Evolutionary conservation across 37 sponge, comb jelly and placozoan genomes (phyloP), one percentile per base, ranked within the genome.

Genomic region (Ianthella basta): DNA sequence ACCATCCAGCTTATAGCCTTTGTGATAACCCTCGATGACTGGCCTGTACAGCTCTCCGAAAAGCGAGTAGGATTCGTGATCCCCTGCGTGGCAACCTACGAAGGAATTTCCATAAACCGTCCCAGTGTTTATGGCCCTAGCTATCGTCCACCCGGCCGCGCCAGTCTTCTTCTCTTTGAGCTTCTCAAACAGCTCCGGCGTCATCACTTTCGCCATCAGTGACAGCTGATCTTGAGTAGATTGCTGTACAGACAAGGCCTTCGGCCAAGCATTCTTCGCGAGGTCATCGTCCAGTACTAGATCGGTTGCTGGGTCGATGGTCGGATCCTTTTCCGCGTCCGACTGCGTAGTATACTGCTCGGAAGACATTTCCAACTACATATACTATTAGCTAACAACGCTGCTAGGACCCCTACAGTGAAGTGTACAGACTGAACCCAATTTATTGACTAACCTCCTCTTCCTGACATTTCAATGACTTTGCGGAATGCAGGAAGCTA

Each of bases 21-120:
- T 55, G 50, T 90, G 91, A 63, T 90, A 90, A 25, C 54, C 83
- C 80, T 90, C 91, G 44, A 90, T 82, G 13, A 86, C 87, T 60
- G 86, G 86, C 13, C 33, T 15, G 80, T 86, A 90, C 15, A 90
- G 77, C 54, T 85, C 87, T 37, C 32, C 72, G 87, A 67, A 90
- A 67, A 55, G 38, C 55, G 24, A 10, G 81, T 90, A 90, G 59
- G 86, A 87, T 41, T 91, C 91, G 74, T 83, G 68, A 79, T 91
- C 91, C n/a, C 91, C 91, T 80, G 91, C 91, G 44, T 91, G 91
- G 35, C 91, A 91, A 38, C 91, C 91, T 50, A 78, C 38, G 59
- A 84, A 89, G 30, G 59, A 83, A 13, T 34, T n/a, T 2, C 53
- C 25, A 83, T 83, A 88, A 67, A 19, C 20, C 10, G 84, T 80